Evolutionary conservation across 2,888 invertebrate species (phyloP), one percentile per base, ranked within the genome.

Genomic region (Poecilobothrus nobilitatus): DNA sequence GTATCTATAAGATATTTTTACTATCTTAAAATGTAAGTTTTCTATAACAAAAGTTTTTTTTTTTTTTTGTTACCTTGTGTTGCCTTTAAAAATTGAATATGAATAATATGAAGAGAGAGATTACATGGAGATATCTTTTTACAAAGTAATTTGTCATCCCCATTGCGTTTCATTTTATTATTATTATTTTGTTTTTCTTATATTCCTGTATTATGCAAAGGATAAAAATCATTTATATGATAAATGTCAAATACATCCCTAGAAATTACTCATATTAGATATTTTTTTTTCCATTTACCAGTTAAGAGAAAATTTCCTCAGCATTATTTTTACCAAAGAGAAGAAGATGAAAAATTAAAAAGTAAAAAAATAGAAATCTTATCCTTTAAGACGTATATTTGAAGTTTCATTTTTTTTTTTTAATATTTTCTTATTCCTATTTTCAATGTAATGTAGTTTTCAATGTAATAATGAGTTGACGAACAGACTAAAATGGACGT

Each of bases 91-190:
- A 27, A 27, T 27, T 27, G 3, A 27, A 27, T 37, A 12, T 37
- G 7, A 8, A 37, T 37, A 12, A 7, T 5, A 37, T 12, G 37
- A 8, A 37, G 9, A 53, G 6, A 53, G 15, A 53, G 53, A 9
- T 53, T 53, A 53, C 53, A 53, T 53, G 53, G 53, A 18, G 18
- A 53, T 53, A 53, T 53, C 53, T 53, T 53, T 53, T 53, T 53
- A 53, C 53, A 53, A 18, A 18, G 53, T 53, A 53, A 53, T 53
- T 53, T 53, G 53, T 53, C 53, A 53, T 53, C 18, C 41, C 41
- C 12, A 41, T 53, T 53, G 18, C 18, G n/a, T 37, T 27, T 27
- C 27, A 27, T 37, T n/a, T n/a, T n/a, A n/a, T n/a, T n/a, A n/a
- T n/a, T n/a, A 12, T 18, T 53, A 53, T 53, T 53, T 53, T 53